Conservation (phyloP, 2,113 vertebrate species). For the Solenodon paradoxus region DNA sequence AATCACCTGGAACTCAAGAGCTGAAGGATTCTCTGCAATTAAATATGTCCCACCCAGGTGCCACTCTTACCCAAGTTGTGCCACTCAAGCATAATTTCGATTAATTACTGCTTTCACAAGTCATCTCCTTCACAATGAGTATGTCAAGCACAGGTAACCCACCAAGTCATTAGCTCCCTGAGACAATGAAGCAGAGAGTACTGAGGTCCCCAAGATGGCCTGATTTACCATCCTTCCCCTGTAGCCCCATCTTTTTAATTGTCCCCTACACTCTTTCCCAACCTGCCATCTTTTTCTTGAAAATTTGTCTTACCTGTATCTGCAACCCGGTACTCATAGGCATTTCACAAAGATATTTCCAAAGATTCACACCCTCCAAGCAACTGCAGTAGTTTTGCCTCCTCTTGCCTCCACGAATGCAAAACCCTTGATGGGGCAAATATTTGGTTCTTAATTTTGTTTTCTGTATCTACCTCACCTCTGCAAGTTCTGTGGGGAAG, state of each 20-base stretch:
- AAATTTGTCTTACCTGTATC: not conserved
- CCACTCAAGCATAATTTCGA: not conserved
- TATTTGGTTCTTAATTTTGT: not conserved
- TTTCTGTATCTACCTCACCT: not conserved
- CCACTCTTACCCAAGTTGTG: not conserved
- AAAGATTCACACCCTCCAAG: not conserved
- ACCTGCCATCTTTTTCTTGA: not conserved
- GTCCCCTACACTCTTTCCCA: not conserved
- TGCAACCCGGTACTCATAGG: not conserved
- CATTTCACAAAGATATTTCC: not conserved
- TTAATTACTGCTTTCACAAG: not conserved
- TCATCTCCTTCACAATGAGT: not conserved
- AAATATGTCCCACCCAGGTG: not conserved
- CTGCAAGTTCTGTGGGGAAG: not conserved
- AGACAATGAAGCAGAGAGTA: not conserved
- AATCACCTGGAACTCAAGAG: not conserved
- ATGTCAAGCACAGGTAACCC: not conserved
- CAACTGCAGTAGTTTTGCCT: not conserved
- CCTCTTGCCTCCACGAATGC: no score
- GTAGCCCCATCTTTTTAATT: not conserved
- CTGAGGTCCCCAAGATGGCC: not conserved
- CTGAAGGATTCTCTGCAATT: not conserved
- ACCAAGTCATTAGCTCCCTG: not conserved
- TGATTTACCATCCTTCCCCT: not conserved
- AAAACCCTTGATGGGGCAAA: not conserved